Evolutionary conservation across 2,113 vertebrate genomes (phyloP), one percentile per base, ranked within the genome.

Genomic region (Actenoides hombroni): DNA sequence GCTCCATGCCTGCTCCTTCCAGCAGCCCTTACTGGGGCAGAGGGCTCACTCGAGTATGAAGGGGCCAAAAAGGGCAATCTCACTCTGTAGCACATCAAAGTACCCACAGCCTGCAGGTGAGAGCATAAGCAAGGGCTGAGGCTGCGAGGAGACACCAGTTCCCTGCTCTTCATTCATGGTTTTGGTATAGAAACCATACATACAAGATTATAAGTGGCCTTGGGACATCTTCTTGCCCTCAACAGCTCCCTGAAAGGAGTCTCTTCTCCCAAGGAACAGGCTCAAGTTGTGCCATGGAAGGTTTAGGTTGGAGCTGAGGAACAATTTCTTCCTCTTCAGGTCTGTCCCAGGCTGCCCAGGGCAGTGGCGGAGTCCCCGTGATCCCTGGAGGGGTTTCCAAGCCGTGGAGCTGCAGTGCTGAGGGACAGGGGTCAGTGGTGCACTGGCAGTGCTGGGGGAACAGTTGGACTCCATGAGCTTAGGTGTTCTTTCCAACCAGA

Each of bases 31-130:
- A 21, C 51, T 1, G 0, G 67, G 29, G 35, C 29, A 3, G 40
- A 31, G 53, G 23, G 18, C 19, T 76, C 11, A 0, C 12, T n/a
- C 23, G 39, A 2, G 0, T 4, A 1, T 0, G 9, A 28, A 25
- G 16, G 16, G 42, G 35, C 53, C n/a, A 60, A 17, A 61, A 42
- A 39, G 8, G 21, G 44, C 3, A 7, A 51, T 4, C 16, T 18
- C 15, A 21, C 39, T 19, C 19, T 29, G 2, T 4, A 29, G 42
- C 8, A 0, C 2, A 8, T 7, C 9, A 13, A 2, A 19, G 69
- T 19, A 28, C 1, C 1, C 16, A 6, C 33, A 70, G 1, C 35
- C 51, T n/a, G 37, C 91, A 60, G 57, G 44, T 59, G 79, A 16
- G 51, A 71, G 73, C 37, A 6, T 19, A 33, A 28, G 15, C 24